phyloP scores from a whole-genome alignment of 2,797 vertebrate genomes.

The Lacerta agilis region DNA sequence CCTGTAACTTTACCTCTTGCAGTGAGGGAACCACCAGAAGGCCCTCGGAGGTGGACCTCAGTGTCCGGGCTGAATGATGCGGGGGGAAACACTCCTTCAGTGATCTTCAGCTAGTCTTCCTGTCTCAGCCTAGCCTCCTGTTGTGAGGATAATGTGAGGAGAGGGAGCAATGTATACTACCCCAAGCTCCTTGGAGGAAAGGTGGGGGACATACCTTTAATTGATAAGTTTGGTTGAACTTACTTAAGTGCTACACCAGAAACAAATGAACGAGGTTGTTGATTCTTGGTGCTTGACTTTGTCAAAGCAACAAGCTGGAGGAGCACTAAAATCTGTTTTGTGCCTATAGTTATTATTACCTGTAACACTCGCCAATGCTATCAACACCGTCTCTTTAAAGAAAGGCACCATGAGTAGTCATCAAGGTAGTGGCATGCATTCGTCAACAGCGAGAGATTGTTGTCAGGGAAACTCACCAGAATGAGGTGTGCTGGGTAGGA shows the following conservation, averaged over 20 bases:
- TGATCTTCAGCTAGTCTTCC: no score
- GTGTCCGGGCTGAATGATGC: no score
- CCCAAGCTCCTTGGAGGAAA: no score
- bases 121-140: no score
- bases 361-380: neutral
- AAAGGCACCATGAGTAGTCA: neutral
- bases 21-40: no score
- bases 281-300: neutral
- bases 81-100: no score
- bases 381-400: neutral
- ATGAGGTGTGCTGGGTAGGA: neutral
- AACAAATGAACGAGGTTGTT: neutral
- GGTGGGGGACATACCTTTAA: no score
- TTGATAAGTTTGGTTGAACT: neutral
- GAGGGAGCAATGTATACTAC: no score
- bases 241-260: neutral
- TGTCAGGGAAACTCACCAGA: neutral
- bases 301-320: neutral
- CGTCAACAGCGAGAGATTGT: neutral
- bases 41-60: no score
- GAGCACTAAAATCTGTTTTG: neutral
- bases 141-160: no score
- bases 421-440: neutral
- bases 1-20: no score
- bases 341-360: constrained; percentile 3